Percentiles rank a stretch among this genome's conserved stretches.
These are phyloP conservation scores for Acrocephalus scirpaceus DNA, from an alignment of 2,797 vertebrate species.

Conservation along the genomic window DNA sequence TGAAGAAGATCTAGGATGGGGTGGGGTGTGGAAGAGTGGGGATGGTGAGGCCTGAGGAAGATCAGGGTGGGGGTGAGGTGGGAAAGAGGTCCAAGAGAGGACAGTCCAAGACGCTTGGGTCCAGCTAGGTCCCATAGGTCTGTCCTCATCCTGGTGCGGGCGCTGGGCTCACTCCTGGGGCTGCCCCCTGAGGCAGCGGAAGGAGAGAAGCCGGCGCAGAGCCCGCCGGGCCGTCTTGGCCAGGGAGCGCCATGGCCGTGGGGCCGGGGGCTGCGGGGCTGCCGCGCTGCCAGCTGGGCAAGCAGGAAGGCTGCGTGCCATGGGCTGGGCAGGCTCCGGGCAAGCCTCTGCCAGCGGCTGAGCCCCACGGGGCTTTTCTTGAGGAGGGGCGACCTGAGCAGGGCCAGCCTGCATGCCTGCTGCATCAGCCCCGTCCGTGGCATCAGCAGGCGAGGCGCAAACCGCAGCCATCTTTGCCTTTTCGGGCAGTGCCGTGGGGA, in stretches of 20 bases:
- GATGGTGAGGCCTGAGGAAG: not conserved
- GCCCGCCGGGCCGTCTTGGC: fast-evolving
- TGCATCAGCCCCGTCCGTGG: fast-evolving
- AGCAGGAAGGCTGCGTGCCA: not conserved
- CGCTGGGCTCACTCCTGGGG: not conserved
- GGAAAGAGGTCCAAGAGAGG: fast-evolving
- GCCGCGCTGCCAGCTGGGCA: fast-evolving
- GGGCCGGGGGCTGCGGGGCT: fast-evolving
- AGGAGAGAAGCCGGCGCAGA: not conserved
- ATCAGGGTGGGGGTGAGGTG: fast-evolving
- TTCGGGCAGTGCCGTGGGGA: fast-evolving
- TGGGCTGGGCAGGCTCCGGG: no score
- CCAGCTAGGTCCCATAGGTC: fast-evolving
- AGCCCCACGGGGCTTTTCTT: not conserved
- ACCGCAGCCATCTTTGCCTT: fast-evolving
- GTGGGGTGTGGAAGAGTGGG: no score
- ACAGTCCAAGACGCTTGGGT: not conserved
- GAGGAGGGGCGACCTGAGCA: not conserved
- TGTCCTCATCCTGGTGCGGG: not conserved
- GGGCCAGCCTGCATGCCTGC: fast-evolving
- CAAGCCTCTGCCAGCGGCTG: fast-evolving
- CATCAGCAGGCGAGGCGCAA: fast-evolving
- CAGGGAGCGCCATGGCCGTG: fast-evolving
- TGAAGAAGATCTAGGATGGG: no score
- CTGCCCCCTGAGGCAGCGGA: not conserved